Conservation (phyloP, 1,140 invertebrate genomes). For the Dryas iulia region DNA sequence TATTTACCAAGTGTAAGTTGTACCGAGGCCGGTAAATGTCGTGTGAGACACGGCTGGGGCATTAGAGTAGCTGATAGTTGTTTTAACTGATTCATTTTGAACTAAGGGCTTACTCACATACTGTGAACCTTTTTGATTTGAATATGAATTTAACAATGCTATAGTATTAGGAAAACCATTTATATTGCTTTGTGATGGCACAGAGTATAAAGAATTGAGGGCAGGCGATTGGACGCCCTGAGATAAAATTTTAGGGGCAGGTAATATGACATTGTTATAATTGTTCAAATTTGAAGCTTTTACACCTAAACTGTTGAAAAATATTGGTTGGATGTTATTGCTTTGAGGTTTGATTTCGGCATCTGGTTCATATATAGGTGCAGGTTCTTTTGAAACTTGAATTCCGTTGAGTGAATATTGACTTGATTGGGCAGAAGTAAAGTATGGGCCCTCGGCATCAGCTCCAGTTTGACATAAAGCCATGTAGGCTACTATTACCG, state of each 20-base stretch:
- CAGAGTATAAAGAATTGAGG: not conserved
- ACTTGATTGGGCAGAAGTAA: not conserved
- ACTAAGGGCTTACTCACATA: not conserved
- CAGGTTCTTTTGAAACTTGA: conserved; percentile 4
- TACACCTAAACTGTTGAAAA: not conserved
- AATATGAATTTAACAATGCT: not conserved
- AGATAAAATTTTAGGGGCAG: not conserved
- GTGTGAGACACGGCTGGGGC: conserved; percentile 44
- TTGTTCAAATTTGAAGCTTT: not conserved
- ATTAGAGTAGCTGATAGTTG: conserved; percentile 40
- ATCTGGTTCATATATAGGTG: conserved; percentile 26
- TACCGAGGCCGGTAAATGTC: conserved; percentile 42
- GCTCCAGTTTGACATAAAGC: conserved; percentile 19
- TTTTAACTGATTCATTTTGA: conserved; percentile 23
- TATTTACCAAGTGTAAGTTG: conserved; percentile 49
- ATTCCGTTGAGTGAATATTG: not conserved
- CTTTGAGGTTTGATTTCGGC: not conserved
- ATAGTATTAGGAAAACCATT: not conserved
- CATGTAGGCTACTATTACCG: conserved; percentile 27
- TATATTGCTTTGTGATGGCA: not conserved
- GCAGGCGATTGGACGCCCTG: not conserved
- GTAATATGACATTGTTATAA: not conserved
- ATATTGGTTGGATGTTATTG: no score
- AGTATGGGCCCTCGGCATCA: conserved; percentile 10
- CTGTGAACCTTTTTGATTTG: not conserved